Base-by-base conservation (phyloP, 64 coral and sea anemone species). In the Trachythela sp. region DNA sequence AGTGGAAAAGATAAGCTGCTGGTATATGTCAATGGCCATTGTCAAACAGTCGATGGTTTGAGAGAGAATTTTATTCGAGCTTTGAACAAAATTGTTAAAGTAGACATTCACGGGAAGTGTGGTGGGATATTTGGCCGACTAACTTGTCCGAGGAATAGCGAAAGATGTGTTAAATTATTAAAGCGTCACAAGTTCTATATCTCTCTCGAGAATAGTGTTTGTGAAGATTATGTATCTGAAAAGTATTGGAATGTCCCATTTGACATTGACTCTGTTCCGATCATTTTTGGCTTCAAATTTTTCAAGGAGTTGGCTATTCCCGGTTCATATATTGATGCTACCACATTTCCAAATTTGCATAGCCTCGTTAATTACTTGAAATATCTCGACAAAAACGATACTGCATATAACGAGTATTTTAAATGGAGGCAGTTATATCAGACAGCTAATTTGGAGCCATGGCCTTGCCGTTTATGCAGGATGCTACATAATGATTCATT, bases 391-490 rank as follows among this genome's bases (percentile, higher is more conserved):
- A 84, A 34, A 45, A 92, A 92, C 48, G 70, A 88, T 31, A 89
- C 87, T 37, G 91, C 91, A 17, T 92, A 92, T 32, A 92, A 92
- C 34, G 91, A 92, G 54, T 92, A 92, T 88, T 92, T 92, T 45
- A 39, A 85, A 8, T 92, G 91, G 91, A 92, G 85, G 58, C 32
- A 37, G 48, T 33, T 84, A 6, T 92, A 85, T 38, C 34, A 40
- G 41, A 9, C 36, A 36, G 64, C 48, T 42, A 30, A 40, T 0
- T 37, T 40, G 14, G 51, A 48, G 36, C 33, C 42, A 27, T 54
- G 72, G 77, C 26, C 49, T 2, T 92, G 91, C 48, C 48, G 68
- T 20, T 39, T 92, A 14, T 92, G 91, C 72, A 68, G 18, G 11
- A 92, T 77, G 68, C 52, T 92, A 17, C 86, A 92, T 36, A 84